Evolutionary conservation across 2,113 vertebrate species (phyloP), one percentile per base, ranked within the genome.

Genomic region (Ammodramus savannarum): DNA sequence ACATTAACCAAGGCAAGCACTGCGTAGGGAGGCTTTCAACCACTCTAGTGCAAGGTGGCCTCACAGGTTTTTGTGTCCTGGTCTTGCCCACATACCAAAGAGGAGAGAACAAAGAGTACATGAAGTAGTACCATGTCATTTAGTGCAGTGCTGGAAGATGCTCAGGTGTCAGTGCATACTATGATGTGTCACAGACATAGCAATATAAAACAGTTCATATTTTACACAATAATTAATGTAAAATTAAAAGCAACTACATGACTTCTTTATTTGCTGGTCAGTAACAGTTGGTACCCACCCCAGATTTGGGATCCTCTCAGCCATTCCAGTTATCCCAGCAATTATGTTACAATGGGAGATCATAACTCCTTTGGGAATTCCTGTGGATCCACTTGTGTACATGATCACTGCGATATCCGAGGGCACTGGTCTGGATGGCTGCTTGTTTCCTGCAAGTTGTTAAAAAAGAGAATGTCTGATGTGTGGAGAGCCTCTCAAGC

Each of bases 381-480:
- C 99, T 3, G 99, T 99, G 86, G 99, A 99, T 12, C 99, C 99
- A 41, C 99, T 99, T 49, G 99, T 99, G 90, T 99, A 99, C 99
- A 99, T 99, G 97, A 99, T 99, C 74, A 99, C 99, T 0, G 99
- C 99, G 0, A 99, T 98, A 93, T 99, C 99, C 0, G 98, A 98
- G 22, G 99, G 97, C 71, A 97, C 44, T 1, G 99, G 98, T 66
- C 94, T 97, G 57, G 84, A 98, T 3, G 85, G 73, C 73, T 95
- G 95, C 74, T 95, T 95, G 26, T 59, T 92, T 91, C 97, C 98
- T 99, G 97, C 20, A 73, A 72, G 81, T 85, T 73, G 29, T 91
- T 67, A 44, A 41, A 59, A 61, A 75, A 75, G 8, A 54, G 38
- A 72, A 67, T 0, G 0, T 10, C 16, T 21, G 62, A 66, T 2